Conservation (phyloP, 2,797 vertebrate genomes). For the Gymnothorax javanicus region DNA sequence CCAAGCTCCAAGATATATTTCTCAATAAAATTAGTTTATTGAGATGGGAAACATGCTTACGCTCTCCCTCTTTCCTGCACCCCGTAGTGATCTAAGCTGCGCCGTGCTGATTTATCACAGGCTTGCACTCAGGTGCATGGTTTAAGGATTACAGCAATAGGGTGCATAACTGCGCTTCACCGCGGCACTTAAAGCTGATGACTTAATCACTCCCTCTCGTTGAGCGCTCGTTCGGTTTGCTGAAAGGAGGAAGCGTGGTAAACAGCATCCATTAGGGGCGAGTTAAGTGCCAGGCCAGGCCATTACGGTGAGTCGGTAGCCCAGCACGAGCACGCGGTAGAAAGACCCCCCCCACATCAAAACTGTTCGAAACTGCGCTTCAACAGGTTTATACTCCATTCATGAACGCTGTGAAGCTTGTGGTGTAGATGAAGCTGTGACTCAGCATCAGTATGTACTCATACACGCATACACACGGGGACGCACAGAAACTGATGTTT, state of each 20-base stretch:
- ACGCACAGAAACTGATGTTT: not conserved
- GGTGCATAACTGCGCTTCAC: not conserved
- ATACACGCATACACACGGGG: not conserved
- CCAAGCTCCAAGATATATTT: not conserved
- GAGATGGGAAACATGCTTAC: not conserved
- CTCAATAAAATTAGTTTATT: not conserved
- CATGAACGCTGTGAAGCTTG: not conserved
- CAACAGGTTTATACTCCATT: not conserved
- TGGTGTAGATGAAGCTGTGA: not conserved
- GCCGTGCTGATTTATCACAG: not conserved
- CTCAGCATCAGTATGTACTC: not conserved
- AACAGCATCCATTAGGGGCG: not conserved
- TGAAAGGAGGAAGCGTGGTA: conserved; percentile 11
- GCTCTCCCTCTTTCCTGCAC: not conserved
- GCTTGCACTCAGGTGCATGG: not conserved
- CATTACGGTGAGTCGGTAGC: not conserved
- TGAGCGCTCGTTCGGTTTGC: not conserved
- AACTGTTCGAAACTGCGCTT: not conserved
- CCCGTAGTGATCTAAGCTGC: not conserved
- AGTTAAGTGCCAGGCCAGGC: conserved; percentile 1
- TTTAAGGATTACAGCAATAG: not conserved
- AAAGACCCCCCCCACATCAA: not conserved
- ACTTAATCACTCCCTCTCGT: conserved; percentile 7
- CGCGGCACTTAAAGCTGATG: not conserved
- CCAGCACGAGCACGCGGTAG: not conserved